Conservation (phyloP, 92 coral and sea anemone species). For the Micromussa lordhowensis region DNA sequence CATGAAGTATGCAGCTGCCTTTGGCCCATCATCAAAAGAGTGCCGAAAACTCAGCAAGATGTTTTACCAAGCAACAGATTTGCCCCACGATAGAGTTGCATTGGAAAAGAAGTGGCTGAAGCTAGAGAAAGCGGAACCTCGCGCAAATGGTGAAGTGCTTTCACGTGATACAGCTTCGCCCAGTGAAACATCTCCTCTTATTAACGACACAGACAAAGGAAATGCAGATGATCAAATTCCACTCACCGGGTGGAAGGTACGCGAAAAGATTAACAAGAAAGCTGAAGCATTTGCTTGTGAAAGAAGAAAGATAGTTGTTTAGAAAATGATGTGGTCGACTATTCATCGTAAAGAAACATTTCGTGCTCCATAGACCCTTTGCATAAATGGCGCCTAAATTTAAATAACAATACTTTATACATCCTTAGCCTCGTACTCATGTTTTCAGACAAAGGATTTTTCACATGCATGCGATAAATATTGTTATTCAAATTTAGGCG, state of each 20-base stretch:
- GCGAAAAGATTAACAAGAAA: constrained; percentile 58
- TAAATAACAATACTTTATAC: no score
- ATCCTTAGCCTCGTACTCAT: no score
- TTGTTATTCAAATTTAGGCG: not conserved
- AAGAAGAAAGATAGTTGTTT: no score
- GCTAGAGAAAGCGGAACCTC: not conserved
- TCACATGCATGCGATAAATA: no score
- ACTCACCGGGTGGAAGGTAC: constrained; percentile 51
- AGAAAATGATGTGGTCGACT: not conserved
- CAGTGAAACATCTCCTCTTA: not conserved
- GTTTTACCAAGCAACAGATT: constrained; percentile 27
- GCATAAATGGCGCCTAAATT: no score
- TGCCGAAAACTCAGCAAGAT: constrained; percentile 58
- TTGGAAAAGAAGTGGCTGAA: not conserved
- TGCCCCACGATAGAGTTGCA: not conserved
- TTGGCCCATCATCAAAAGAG: constrained; percentile 59
- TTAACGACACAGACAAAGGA: not conserved
- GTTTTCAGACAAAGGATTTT: no score
- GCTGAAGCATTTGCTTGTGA: constrained; percentile 21
- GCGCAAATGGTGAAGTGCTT: not conserved
- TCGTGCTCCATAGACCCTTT: no score
- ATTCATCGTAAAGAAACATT: not conserved
- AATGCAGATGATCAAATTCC: constrained; percentile 10
- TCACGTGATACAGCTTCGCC: not conserved
- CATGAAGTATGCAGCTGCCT: constrained; percentile 63